Conservation (phyloP, 2,113 vertebrate species). For the Halichoerus grypus region DNA sequence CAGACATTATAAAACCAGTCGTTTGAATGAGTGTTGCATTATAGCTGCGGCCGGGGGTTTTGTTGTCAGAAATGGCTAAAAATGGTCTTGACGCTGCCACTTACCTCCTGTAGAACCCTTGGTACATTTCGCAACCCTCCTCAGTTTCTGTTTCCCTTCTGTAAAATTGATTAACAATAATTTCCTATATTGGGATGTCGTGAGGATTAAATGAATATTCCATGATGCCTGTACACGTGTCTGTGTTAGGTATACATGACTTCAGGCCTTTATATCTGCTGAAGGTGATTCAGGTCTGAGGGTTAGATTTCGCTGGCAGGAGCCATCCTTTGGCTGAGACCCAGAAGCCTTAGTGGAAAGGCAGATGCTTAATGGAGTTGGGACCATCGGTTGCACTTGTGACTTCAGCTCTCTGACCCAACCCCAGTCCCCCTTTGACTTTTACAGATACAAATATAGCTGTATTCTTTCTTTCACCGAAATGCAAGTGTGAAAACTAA, state of each 20-base stretch:
- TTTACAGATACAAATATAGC: neutral
- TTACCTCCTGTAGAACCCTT: neutral
- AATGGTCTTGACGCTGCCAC: neutral
- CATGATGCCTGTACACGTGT: neutral
- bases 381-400: neutral
- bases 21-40: neutral
- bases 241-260: neutral
- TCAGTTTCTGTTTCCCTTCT: neutral
- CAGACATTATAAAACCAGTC: neutral
- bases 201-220: neutral
- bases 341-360: neutral
- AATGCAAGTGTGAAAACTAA: neutral
- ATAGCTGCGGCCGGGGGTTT: neutral
- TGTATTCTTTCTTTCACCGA: neutral
- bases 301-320: neutral
- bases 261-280: neutral
- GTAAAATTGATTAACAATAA: neutral
- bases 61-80: neutral
- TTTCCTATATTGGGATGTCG: neutral
- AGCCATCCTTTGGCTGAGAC: neutral
- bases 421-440: neutral
- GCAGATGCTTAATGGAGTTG: neutral
- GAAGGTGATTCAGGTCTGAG: neutral
- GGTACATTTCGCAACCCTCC: neutral
- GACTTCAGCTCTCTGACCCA: neutral